Evolutionary conservation across 2,113 vertebrate genomes (phyloP).

Genomic region (Sapayoa aenigma): DNA sequence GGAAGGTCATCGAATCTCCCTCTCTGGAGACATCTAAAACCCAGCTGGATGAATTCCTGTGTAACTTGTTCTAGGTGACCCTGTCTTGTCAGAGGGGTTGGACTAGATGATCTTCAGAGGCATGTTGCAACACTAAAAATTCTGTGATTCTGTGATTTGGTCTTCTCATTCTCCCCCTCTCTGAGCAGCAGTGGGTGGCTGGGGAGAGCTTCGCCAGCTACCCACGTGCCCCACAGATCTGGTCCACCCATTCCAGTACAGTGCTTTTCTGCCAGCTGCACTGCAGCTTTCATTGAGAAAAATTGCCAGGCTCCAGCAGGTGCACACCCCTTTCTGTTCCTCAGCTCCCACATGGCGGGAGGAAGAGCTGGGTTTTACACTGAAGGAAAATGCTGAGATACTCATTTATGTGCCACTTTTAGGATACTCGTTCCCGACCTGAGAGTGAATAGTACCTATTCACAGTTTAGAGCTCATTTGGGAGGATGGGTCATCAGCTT

Average conservation of each 20-base stretch:
- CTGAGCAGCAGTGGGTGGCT: too few species aligned
- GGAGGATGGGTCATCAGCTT: not conserved
- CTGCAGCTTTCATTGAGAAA: not conserved
- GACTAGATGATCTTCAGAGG: not conserved
- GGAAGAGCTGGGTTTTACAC: fast-evolving
- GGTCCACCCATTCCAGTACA: not conserved
- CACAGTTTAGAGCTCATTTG: not conserved
- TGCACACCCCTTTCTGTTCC: fast-evolving
- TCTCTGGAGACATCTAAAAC: not conserved
- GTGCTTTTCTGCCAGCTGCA: fast-evolving
- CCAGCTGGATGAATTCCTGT: fast-evolving
- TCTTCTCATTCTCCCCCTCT: not conserved
- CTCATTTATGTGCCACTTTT: fast-evolving
- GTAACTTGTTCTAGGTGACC: not conserved
- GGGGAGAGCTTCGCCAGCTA: fast-evolving
- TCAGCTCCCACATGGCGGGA: not conserved
- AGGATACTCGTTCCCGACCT: too few species aligned
- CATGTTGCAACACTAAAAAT: not conserved
- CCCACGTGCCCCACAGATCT: fast-evolving
- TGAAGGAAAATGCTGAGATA: not conserved
- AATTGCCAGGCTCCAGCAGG: not conserved
- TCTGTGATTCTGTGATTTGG: not conserved
- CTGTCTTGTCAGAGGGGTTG: fast-evolving
- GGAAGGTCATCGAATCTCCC: not conserved
- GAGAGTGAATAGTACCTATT: not conserved